These are phyloP conservation scores for Charaxes varanes DNA, from an alignment of 1,140 invertebrate species.

Conservation along the genomic window DNA sequence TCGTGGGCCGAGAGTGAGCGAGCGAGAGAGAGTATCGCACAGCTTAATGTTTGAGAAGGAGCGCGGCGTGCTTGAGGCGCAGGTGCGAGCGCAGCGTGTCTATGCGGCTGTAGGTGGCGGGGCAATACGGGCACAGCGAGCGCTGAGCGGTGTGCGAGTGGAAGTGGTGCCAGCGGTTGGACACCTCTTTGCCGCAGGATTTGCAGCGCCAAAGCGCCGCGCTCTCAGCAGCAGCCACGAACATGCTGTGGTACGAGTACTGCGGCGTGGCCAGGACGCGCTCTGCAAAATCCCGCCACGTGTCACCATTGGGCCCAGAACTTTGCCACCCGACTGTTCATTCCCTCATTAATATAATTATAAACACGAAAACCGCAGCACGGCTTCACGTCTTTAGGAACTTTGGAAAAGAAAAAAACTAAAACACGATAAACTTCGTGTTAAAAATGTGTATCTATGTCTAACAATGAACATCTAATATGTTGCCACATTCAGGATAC, in stretches of 20 bases:
- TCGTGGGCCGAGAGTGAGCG: constrained; percentile 12
- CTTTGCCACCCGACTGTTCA: not conserved
- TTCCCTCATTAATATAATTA: constrained; percentile 7
- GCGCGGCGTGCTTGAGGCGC: constrained; percentile 81
- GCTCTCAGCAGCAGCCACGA: constrained; percentile 80
- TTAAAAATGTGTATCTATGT: constrained; percentile 14
- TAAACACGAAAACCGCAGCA: constrained; percentile 10
- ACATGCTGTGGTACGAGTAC: constrained; percentile 87
- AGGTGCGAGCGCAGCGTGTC: constrained; percentile 87
- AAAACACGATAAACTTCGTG: constrained; percentile 4
- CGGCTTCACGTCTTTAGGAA: no score
- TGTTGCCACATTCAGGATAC: constrained; percentile 20
- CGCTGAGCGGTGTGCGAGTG: constrained; percentile 87
- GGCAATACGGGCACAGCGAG: constrained; percentile 87
- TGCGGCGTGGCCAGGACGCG: constrained; percentile 54
- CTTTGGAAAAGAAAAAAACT: not conserved
- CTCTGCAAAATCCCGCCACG: constrained; percentile 35
- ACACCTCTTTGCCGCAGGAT: constrained; percentile 88
- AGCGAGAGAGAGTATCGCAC: constrained; percentile 12
- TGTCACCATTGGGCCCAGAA: not conserved
- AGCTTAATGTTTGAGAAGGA: constrained; percentile 69
- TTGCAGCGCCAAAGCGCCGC: constrained; percentile 84
- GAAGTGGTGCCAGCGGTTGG: constrained; percentile 90
- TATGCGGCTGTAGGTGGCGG: constrained; percentile 88
- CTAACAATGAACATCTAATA: constrained; percentile 19